These are phyloP conservation scores for Popillia japonica DNA, from an alignment of 1,140 invertebrate genomes.

Conservation along the genomic window DNA sequence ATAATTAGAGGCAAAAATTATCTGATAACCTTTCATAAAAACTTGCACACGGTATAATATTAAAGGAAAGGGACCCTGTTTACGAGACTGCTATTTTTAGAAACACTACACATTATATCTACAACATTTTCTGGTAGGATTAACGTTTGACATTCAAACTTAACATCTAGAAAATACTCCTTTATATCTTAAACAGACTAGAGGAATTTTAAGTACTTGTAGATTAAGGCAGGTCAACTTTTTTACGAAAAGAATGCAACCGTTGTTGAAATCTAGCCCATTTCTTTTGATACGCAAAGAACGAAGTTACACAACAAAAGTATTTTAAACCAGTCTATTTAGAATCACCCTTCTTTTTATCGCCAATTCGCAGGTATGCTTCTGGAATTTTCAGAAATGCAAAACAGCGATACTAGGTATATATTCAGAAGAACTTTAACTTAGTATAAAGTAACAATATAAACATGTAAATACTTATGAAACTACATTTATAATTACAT, in stretches of 20 bases:
- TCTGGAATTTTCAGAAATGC: not conserved
- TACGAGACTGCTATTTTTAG: not conserved
- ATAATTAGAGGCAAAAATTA: not conserved
- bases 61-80: not conserved
- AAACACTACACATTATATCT: not conserved
- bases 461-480: not conserved
- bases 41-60: not conserved
- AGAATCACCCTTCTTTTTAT: not conserved
- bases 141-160: not conserved
- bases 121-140: not conserved
- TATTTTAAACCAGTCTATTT: not conserved
- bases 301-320: not conserved
- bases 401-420: not conserved
- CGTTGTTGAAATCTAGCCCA: not conserved
- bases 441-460: not conserved
- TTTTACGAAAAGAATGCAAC: constrained; percentile 19
- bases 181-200: not conserved
- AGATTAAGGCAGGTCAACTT: constrained; percentile 24
- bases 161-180: not conserved
- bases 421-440: not conserved
- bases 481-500: not conserved
- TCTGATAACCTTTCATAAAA: not conserved
- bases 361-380: not conserved
- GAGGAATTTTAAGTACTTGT: constrained; percentile 8
- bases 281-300: not conserved